Conservation (phyloP, 2,797 vertebrate species). For the Girardinus metallicus region DNA sequence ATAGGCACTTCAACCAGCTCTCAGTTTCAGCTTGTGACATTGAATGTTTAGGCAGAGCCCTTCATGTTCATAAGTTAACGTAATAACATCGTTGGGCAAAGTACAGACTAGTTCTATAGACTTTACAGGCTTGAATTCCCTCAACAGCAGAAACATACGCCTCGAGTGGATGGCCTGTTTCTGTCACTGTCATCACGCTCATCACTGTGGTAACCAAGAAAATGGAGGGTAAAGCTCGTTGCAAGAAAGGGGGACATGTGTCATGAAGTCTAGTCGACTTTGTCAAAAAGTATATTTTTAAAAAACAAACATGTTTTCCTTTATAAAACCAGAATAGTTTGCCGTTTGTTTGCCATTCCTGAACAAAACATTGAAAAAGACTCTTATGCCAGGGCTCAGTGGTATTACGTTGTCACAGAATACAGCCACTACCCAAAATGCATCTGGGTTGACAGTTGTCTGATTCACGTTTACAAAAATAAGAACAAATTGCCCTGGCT, state of each 20-base stretch:
- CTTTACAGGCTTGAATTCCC: neutral
- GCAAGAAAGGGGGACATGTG: neutral
- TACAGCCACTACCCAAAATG: slow-evolving; percentile 10
- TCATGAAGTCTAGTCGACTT: slow-evolving; percentile 1
- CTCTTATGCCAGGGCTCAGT: neutral
- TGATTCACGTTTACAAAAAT: slow-evolving; percentile 22
- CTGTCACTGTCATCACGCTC: neutral
- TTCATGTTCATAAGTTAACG: neutral
- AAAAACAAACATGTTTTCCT: neutral
- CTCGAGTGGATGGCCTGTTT: neutral
- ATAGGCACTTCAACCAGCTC: neutral
- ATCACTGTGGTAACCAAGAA: slow-evolving; percentile 1
- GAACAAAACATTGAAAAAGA: slow-evolving; percentile 13
- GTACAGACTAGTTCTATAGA: neutral
- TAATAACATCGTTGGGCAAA: neutral
- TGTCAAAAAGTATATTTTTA: slow-evolving; percentile 5
- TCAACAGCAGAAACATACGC: neutral
- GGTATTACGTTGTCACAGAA: slow-evolving; percentile 19
- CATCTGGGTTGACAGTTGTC: slow-evolving; percentile 22
- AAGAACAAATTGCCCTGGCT: slow-evolving; percentile 20
- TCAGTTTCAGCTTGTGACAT: neutral
- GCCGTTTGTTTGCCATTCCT: neutral
- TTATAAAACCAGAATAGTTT: neutral
- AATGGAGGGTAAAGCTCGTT: neutral
- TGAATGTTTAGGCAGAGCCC: neutral